These are phyloP conservation scores for Euphydryas editha DNA, from an alignment of 2,888 invertebrate genomes.

Conservation along the genomic window DNA sequence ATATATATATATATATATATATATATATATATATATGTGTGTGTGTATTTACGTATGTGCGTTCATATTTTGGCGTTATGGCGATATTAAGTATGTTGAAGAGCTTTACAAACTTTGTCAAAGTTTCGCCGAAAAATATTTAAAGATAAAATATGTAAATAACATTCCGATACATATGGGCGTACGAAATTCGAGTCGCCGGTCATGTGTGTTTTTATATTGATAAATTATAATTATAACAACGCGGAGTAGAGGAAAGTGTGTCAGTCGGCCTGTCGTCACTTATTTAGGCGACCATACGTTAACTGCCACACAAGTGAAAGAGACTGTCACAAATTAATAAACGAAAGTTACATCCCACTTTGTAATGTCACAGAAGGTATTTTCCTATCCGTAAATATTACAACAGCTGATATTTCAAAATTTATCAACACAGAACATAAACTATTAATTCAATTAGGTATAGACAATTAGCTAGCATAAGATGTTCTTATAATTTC, in stretches of 20 bases:
- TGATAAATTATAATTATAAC: constrained; percentile 66
- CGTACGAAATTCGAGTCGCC: constrained; percentile 39
- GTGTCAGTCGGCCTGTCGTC: constrained; percentile 66
- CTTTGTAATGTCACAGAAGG: constrained; percentile 20
- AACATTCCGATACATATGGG: constrained; percentile 24
- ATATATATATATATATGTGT: too few species aligned
- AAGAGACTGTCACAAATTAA: constrained; percentile 38
- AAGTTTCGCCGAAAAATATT: constrained; percentile 9
- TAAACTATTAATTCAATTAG: background rate
- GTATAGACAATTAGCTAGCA: background rate
- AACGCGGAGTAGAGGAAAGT: constrained; percentile 61
- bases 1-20: too few species aligned
- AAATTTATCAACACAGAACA: constrained; percentile 6
- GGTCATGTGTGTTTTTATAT: constrained; percentile 48
- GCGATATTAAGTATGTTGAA: constrained; percentile 11
- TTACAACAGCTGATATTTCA: constrained; percentile 6
- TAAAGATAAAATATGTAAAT: constrained; percentile 29
- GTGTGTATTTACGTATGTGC: too few species aligned
- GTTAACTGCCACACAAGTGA: constrained; percentile 31
- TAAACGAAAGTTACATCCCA: constrained; percentile 39
- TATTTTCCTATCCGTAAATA: constrained; percentile 18
- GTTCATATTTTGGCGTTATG: too few species aligned
- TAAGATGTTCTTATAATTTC: background rate
- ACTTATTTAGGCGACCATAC: constrained; percentile 45
- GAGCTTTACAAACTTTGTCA: background rate